Evolutionary conservation across 2,888 invertebrate species (phyloP).

Genomic region (Polyploca ridens): DNA sequence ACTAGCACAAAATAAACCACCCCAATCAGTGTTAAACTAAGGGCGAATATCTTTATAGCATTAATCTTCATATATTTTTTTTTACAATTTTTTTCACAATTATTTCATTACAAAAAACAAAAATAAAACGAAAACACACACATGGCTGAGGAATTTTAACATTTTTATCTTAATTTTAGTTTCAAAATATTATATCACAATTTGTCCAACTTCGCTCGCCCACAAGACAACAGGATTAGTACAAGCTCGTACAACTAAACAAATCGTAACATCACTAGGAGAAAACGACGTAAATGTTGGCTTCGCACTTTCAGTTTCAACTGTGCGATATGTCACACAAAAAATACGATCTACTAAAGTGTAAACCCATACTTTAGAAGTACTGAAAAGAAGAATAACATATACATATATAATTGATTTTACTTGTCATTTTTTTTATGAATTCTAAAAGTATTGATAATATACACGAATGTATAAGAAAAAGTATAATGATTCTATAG

Average conservation of each 20-base stretch:
- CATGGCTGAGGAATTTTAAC: constrained; percentile 68
- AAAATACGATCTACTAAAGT: not conserved
- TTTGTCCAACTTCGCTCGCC: constrained; percentile 44
- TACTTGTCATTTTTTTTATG: too few relatives aligned
- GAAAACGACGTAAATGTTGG: not conserved
- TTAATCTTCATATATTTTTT: constrained; percentile 49
- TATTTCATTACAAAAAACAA: constrained; percentile 68
- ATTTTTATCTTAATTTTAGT: constrained; percentile 76
- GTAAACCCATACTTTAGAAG: too few relatives aligned
- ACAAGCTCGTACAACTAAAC: not conserved
- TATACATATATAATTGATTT: too few relatives aligned
- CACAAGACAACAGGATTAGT: constrained; percentile 12
- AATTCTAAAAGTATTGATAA: too few relatives aligned
- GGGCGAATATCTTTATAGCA: constrained; percentile 48
- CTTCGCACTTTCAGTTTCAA: not conserved
- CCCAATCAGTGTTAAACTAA: constrained; percentile 43
- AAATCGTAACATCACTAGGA: not conserved
- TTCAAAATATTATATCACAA: constrained; percentile 63
- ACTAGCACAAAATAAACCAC: constrained; percentile 62
- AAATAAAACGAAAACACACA: constrained; percentile 60
- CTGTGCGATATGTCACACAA: not conserved
- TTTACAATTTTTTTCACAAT: constrained; percentile 58
- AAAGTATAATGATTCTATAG: too few relatives aligned
- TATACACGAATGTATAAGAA: too few relatives aligned
- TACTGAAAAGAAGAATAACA: too few relatives aligned